These are phyloP conservation scores for Eublepharis macularius DNA, from an alignment of 2,113 vertebrate species.

Conservation along the genomic window DNA sequence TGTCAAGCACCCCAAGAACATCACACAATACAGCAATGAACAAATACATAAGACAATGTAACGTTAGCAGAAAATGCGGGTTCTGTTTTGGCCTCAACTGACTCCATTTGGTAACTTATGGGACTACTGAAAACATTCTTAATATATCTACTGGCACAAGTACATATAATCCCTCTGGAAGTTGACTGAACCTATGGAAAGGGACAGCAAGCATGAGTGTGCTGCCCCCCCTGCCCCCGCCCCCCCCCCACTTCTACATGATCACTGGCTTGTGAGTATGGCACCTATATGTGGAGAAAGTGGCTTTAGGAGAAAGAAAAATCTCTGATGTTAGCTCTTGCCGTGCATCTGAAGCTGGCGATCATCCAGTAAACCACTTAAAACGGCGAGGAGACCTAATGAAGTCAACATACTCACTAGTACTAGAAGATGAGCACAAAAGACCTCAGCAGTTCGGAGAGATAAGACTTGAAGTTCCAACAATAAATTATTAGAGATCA, in stretches of 20 bases:
- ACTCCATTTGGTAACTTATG: not conserved
- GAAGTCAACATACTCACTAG: conserved; percentile 11
- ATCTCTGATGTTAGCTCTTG: conserved; percentile 16
- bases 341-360: conserved; percentile 50
- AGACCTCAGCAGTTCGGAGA: conserved; percentile 39
- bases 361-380: conserved; percentile 45
- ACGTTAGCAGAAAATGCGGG: not conserved
- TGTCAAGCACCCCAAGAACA: not conserved
- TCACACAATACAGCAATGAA: not conserved
- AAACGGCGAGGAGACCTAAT: not conserved
- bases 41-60: not conserved
- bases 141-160: not conserved
- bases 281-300: too few relatives aligned
- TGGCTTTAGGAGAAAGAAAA: conserved; percentile 38
- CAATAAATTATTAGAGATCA: conserved; percentile 43
- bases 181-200: too few relatives aligned
- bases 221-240: too few relatives aligned
- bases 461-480: conserved; percentile 22
- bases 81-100: rapidly evolving
- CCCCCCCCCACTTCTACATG: too few relatives aligned
- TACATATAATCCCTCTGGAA: too few relatives aligned
- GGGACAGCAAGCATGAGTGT: too few relatives aligned
- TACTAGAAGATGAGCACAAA: conserved; percentile 45
- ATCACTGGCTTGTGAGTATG: too few relatives aligned
- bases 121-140: conserved; percentile 5